These are phyloP conservation scores for Gambusia holbrooki DNA, from an alignment of 2,113 vertebrate genomes.

Conservation along the genomic window DNA sequence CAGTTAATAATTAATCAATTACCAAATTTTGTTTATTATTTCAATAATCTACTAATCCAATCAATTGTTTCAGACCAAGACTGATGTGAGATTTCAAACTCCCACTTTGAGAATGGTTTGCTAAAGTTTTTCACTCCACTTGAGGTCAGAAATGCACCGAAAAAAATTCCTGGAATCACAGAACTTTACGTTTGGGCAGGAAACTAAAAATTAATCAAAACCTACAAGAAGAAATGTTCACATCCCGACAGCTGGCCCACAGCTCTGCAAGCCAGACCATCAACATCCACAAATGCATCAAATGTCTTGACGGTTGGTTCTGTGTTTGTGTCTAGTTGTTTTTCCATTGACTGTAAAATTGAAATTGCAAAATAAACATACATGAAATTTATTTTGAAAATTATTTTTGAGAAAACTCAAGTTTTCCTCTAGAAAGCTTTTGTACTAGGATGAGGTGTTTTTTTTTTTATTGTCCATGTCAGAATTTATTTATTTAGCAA, in stretches of 20 bases:
- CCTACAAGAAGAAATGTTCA: constrained; percentile 32
- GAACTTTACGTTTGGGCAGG: background rate
- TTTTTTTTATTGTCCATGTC: too few relatives aligned
- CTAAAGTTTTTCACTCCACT: constrained; percentile 28
- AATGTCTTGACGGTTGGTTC: constrained; percentile 33
- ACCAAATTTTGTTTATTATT: too few relatives aligned
- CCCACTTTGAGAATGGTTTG: background rate
- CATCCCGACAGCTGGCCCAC: constrained; percentile 21
- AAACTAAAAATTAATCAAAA: constrained; percentile 5
- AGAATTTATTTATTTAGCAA: too few relatives aligned
- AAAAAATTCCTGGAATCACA: constrained; percentile 20
- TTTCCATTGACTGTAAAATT: too few relatives aligned
- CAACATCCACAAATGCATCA: constrained; percentile 71
- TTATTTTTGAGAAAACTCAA: too few relatives aligned
- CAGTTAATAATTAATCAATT: too few relatives aligned
- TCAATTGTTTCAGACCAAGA: too few relatives aligned
- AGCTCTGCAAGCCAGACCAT: constrained; percentile 46
- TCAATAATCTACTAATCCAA: too few relatives aligned
- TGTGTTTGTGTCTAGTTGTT: background rate
- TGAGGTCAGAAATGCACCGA: background rate
- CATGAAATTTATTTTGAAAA: too few relatives aligned
- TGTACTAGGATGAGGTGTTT: too few relatives aligned
- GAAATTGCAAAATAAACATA: too few relatives aligned
- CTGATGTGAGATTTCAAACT: background rate
- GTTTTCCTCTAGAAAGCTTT: too few relatives aligned